phyloP scores from a whole-genome alignment of 2,888 invertebrate genomes.

The Drosophila falleni region DNA sequence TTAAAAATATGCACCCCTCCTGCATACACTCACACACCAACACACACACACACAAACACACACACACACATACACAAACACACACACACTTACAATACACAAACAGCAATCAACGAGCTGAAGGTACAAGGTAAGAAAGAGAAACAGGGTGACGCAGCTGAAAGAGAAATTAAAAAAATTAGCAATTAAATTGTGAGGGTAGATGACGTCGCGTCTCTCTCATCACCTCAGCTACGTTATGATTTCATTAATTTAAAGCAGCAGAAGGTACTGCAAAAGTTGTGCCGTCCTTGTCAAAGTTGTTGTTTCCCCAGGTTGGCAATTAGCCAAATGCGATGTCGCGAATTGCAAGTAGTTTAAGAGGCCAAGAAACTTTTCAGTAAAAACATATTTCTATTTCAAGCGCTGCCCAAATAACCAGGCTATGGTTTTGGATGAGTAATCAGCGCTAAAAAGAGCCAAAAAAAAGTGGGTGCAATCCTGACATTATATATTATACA shows the following conservation, averaged over 20 bases:
- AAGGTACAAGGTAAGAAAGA: constrained; percentile 7
- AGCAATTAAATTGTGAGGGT: constrained; percentile 67
- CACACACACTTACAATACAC: constrained; percentile 5
- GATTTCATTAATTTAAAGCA: constrained; percentile 64
- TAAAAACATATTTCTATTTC: constrained; percentile 20
- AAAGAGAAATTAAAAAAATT: constrained; percentile 53
- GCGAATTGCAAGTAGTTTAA: constrained; percentile 40
- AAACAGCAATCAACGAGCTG: constrained; percentile 23
- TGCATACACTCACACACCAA: constrained; percentile 3
- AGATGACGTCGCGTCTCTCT: constrained; percentile 37
- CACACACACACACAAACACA: constrained; percentile 7
- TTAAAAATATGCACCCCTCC: constrained; percentile 61
- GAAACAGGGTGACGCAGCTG: constrained; percentile 4
- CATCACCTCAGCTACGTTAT: constrained; percentile 55
- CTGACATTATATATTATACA: too few species aligned
- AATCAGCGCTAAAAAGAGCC: not conserved
- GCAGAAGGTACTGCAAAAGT: constrained; percentile 51
- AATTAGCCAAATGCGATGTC: constrained; percentile 60
- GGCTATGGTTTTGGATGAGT: constrained; percentile 4
- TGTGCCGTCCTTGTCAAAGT: constrained; percentile 61
- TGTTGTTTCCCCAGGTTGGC: constrained; percentile 39
- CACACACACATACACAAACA: constrained; percentile 2
- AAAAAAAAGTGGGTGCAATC: not conserved
- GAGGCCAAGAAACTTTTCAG: constrained; percentile 18
- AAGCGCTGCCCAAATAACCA: constrained; percentile 8